Evolutionary conservation across 2,888 invertebrate genomes (phyloP), one percentile per base, ranked within the genome.

Genomic region (Machimus rusticus): DNA sequence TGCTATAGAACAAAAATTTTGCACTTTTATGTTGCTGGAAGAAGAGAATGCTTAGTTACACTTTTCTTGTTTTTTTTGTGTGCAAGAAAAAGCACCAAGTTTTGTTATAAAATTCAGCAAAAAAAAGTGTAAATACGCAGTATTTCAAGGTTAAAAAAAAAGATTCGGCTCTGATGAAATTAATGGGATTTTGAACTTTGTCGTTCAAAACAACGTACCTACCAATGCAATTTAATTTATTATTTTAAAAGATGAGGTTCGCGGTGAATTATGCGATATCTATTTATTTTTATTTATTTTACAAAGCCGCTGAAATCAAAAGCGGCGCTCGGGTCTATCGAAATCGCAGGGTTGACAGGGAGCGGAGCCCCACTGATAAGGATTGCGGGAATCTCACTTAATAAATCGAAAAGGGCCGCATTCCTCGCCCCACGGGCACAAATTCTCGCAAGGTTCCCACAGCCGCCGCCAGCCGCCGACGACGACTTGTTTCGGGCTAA

Each of bases 401-500:
- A 66, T 66, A 66, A 66, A 66, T 66, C 66, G 66, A 19, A 28
- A 66, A 66, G 66, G 66, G 28, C 66, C 23, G 66, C 66, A 66
- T 66, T 23, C 66, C 66, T 28, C 12, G 66, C 66, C 66, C 66
- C 19, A 66, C 66, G 12, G 66, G 66, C 23, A 23, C 66, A 5
- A 5, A 66, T 16, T 23, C 84, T 16, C 55, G 5, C 9, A 23
- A 19, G 46, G 12, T 81, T 81, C 81, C 37, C 81, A 46, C 81
- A 81, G 55, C 19, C n/a, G 55, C n/a, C 28, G 14, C 81, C 55
- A 66, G 9, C 19, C 12, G 57, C 23, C 66, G 55, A 19, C 55
- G 55, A 46, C 46, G 79, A 79, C 82, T 34, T 84, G 66, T 84
- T 84, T 51, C 34, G n/a, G 81, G 55, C 46, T 81, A 84, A 66